Conservation (phyloP, 2,888 invertebrate genomes). For the Tenthredo mesomela region DNA sequence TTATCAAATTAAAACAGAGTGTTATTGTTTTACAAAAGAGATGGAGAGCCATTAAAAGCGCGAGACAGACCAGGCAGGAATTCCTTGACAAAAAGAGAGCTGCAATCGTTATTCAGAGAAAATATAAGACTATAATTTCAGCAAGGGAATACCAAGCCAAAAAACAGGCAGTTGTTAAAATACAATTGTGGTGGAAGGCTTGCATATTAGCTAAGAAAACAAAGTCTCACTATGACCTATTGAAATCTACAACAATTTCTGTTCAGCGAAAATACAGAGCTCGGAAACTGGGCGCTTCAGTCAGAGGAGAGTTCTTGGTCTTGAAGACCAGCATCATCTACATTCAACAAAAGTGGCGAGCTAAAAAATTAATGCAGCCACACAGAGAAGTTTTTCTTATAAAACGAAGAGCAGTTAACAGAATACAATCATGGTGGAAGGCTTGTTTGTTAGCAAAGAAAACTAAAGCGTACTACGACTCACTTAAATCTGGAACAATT, state of each 20-base stretch:
- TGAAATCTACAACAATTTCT: constrained; percentile 66
- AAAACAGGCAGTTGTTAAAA: constrained; percentile 29
- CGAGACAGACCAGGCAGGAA: constrained; percentile 64
- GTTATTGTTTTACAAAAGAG: constrained; percentile 74
- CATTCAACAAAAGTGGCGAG: constrained; percentile 50
- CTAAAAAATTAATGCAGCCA: constrained; percentile 67
- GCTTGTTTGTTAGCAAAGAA: constrained; percentile 51
- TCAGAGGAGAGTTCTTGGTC: constrained; percentile 67
- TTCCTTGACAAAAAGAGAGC: constrained; percentile 63
- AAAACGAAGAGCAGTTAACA: constrained; percentile 52
- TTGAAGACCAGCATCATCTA: constrained; percentile 6
- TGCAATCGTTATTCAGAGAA: constrained; percentile 75
- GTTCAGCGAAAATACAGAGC: constrained; percentile 78
- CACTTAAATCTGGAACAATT: constrained; percentile 65
- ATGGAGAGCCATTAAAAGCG: constrained; percentile 76
- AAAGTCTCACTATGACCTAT: constrained; percentile 51
- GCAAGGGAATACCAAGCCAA: constrained; percentile 21
- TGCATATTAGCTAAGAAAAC: constrained; percentile 55
- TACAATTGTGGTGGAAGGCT: constrained; percentile 65
- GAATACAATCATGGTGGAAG: constrained; percentile 53
- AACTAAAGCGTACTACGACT: constrained; percentile 53
- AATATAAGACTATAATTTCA: constrained; percentile 62
- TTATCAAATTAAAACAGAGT: constrained; percentile 63
- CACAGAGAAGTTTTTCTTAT: constrained; percentile 66
- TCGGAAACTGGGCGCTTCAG: constrained; percentile 68